phyloP scores from a whole-genome alignment of 2,888 invertebrate genomes.

The Eilema depressum region DNA sequence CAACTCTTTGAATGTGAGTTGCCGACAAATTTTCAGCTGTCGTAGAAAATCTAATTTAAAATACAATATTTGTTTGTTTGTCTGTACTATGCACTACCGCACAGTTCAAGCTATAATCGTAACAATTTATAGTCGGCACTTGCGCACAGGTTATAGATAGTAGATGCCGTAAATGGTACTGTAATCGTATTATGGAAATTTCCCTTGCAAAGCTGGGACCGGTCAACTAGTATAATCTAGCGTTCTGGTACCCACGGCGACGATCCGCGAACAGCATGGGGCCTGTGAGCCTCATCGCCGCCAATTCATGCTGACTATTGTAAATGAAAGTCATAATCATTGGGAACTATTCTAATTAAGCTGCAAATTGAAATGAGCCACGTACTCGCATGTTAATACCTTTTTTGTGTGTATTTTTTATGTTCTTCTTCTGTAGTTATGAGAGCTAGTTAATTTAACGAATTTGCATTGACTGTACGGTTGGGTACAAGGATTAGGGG shows the following conservation, averaged over 20 bases:
- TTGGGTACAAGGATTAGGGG: no score
- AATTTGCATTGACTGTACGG: background rate
- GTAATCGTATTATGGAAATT: background rate
- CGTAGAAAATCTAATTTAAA: background rate
- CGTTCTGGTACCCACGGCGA: background rate
- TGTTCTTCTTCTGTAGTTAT: background rate
- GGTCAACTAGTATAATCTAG: background rate
- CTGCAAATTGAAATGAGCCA: background rate
- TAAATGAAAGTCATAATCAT: background rate
- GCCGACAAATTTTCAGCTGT: background rate
- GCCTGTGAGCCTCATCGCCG: background rate
- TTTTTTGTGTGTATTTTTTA: constrained; percentile 1
- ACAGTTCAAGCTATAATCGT: no score
- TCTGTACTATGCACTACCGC: background rate
- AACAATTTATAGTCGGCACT: background rate
- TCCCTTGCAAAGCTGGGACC: background rate
- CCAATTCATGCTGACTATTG: background rate
- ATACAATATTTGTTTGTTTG: background rate
- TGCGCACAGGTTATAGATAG: background rate
- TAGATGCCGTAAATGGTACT: background rate
- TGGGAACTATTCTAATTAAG: background rate
- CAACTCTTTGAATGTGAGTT: constrained; percentile 35
- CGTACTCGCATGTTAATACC: background rate
- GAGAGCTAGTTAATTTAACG: background rate
- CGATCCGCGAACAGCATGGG: background rate